Evolutionary conservation across 2,797 vertebrate species (phyloP), one percentile per base, ranked within the genome.

Genomic region (Poeciliopsis turneri): DNA sequence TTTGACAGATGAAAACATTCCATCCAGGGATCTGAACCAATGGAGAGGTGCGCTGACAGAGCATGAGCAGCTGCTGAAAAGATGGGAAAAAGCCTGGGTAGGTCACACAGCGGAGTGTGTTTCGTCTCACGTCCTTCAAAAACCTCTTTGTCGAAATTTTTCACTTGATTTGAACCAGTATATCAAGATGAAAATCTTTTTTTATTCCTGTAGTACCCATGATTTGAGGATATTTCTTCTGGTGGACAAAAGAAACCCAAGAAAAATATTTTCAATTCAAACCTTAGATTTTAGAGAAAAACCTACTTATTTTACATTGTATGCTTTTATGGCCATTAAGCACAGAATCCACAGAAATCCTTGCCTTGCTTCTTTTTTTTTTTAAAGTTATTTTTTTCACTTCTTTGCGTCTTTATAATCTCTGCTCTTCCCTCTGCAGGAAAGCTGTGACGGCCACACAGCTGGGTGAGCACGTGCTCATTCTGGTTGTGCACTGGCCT

Each of bases 31-130:
- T 84, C 92, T 97, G 43, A 91, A 92, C 33, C 93, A 93, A 45
- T 99, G 98, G 98, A 97, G 91, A 88, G 91, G 90, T 53, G 94
- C 97, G 1, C 92, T 96, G 33, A 93, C 82, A 25, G 96, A 98
- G 43, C 97, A 99, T 0, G 93, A 96, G 75, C 95, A 90, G 69
- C 92, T 97, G 90, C 96, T 99, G 87, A 95, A 96, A 80, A 95
- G 89, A 91, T 99, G 98, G 98, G 96, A 87, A 84, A 95, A 96
- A 86, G 93, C 94, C 0, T 98, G 96, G 98, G 98, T 99, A 96
- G 2, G 93, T 96, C 76, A 28, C 46, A n/a, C 77, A 59, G 95
- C 70, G 25, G 55, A 30, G 79, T 70, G 64, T 55, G 47, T 69
- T 7, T 73, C 71, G 16, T 49, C 2, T 7, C 45, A 70, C 36